These are phyloP conservation scores for Habroteleia sp. DNA, from an alignment of 2,888 invertebrate species.

Conservation along the genomic window DNA sequence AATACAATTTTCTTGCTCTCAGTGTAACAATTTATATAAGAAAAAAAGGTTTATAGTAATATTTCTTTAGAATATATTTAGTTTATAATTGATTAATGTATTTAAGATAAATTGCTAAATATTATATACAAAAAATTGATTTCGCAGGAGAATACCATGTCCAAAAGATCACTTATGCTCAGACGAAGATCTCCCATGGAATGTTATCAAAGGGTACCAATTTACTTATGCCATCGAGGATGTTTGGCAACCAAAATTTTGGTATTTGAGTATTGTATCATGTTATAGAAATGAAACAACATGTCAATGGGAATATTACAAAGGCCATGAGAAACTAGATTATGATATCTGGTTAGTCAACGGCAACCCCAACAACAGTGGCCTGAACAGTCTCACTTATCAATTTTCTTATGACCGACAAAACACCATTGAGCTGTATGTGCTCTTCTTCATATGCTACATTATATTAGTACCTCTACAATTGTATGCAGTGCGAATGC, in stretches of 20 bases:
- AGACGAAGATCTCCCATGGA: constrained; percentile 89
- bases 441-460: constrained; percentile 93
- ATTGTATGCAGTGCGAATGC: constrained; percentile 93
- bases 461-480: constrained; percentile 93
- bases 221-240: constrained; percentile 97
- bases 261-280: constrained; percentile 97
- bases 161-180: constrained; percentile 87
- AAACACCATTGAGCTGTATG: constrained; percentile 94
- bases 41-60: too few relatives aligned
- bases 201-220: constrained; percentile 93
- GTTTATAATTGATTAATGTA: too few relatives aligned
- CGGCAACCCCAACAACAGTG: constrained; percentile 94
- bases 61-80: too few relatives aligned
- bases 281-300: constrained; percentile 91
- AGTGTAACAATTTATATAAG: too few relatives aligned
- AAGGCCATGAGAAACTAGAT: constrained; percentile 83
- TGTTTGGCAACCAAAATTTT: constrained; percentile 94
- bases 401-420: constrained; percentile 98
- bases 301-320: constrained; percentile 92
- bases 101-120: too few relatives aligned
- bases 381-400: constrained; percentile 93
- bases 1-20: too few relatives aligned
- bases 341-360: constrained; percentile 98
- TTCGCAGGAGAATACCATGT: constrained; percentile 90
- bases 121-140: not conserved